Evolutionary conservation across 2,888 invertebrate genomes (phyloP).

Genomic region (Lucinisca nassula): DNA sequence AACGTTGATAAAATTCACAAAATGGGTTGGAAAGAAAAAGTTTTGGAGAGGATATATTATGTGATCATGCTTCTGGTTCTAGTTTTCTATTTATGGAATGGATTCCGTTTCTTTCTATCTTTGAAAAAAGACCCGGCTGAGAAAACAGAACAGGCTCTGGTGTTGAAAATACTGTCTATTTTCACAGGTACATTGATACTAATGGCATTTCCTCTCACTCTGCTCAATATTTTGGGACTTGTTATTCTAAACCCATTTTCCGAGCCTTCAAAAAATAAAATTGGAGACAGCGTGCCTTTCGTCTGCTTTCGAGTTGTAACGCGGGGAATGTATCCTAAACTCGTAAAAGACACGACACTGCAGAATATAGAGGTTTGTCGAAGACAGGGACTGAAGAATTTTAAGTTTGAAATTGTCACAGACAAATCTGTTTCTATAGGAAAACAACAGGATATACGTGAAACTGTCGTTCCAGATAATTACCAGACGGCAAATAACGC

Average conservation of each 20-base stretch:
- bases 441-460: conserved; percentile 14
- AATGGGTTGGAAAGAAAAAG: not conserved
- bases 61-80: not conserved
- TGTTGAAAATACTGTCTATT: not conserved
- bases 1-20: too few relatives aligned
- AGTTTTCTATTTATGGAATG: not conserved
- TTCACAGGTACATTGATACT: not conserved
- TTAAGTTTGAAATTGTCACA: conserved; percentile 74
- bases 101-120: not conserved
- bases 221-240: not conserved
- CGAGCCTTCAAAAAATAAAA: not conserved
- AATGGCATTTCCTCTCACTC: not conserved
- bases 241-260: not conserved
- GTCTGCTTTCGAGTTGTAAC: conserved; percentile 77
- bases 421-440: conserved; percentile 54
- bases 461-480: conserved; percentile 37
- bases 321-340: conserved; percentile 68
- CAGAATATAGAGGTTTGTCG: conserved; percentile 28
- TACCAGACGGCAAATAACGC: conserved; percentile 30
- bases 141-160: not conserved
- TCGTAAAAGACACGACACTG: conserved; percentile 59
- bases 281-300: conserved; percentile 46
- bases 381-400: conserved; percentile 70
- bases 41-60: not conserved
- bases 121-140: not conserved